A percentile compares a stretch with the other conserved stretches of the same genome.
These are phyloP conservation scores for Chalcosyrphus nemorum DNA, from an alignment of 2,888 invertebrate species.

Conservation along the genomic window DNA sequence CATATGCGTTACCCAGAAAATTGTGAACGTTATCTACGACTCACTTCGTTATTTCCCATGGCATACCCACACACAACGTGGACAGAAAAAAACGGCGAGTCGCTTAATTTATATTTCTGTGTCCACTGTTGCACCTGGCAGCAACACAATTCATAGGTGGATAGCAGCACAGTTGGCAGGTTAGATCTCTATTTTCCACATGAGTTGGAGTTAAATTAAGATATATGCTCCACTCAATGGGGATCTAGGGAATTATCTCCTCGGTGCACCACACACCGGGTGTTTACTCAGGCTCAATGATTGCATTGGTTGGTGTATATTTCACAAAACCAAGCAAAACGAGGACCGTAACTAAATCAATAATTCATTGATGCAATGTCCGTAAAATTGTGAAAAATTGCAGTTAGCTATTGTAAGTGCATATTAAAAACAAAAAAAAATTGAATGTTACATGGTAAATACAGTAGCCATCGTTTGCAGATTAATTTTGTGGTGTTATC, in stretches of 20 bases:
- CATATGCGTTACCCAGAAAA: neutral
- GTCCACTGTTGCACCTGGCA: constrained; percentile 49
- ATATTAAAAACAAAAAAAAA: too few relatives aligned
- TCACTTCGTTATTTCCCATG: constrained; percentile 13
- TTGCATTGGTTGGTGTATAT: constrained; percentile 31
- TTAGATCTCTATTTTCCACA: constrained; percentile 60
- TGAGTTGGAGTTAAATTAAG: constrained; percentile 53
- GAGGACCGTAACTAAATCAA: constrained; percentile 32
- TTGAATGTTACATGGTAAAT: too few relatives aligned
- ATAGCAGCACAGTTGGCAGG: constrained; percentile 43
- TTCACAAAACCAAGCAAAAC: constrained; percentile 4
- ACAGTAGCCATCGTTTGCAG: too few relatives aligned
- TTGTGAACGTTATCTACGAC: constrained; percentile 45
- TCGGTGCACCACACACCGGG: constrained; percentile 28
- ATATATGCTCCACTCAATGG: constrained; percentile 42
- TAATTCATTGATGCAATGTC: constrained; percentile 27
- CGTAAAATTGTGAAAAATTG: constrained; percentile 12
- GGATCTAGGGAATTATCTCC: constrained; percentile 34
- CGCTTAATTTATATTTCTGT: constrained; percentile 59
- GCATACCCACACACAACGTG: neutral
- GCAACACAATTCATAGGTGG: constrained; percentile 13
- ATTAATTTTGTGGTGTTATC: too few relatives aligned
- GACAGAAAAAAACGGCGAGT: neutral
- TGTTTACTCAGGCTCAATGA: constrained; percentile 31
- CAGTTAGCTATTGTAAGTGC: neutral